A percentile compares a stretch with the other conserved stretches of the same genome.
Evolutionary conservation across 2,113 vertebrate genomes (phyloP).

Genomic region (Romanogobio albipinnatus): DNA sequence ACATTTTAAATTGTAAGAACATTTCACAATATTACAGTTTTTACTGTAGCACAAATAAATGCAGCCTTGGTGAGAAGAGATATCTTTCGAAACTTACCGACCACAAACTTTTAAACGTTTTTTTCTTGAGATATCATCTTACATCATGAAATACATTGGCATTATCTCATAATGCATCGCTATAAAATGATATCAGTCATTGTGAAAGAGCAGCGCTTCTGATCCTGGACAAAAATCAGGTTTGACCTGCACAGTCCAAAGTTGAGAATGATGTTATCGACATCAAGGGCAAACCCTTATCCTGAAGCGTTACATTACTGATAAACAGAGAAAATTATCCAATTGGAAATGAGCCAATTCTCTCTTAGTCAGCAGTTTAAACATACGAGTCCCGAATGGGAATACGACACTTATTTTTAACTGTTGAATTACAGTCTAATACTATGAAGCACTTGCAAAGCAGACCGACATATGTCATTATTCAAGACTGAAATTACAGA

Average conservation of each 20-base stretch:
- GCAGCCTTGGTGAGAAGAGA: too few relatives aligned
- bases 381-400: conserved; percentile 41
- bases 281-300: conserved; percentile 14
- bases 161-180: background rate
- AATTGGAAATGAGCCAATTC: conserved; percentile 21
- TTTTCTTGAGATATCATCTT: background rate
- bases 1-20: background rate
- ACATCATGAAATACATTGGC: background rate
- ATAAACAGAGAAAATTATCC: conserved; percentile 26
- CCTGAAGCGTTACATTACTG: conserved; percentile 1
- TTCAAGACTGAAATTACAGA: conserved; percentile 34
- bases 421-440: conserved; percentile 65
- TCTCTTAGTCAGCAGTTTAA: conserved; percentile 17
- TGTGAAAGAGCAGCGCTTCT: background rate
- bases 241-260: background rate
- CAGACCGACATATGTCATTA: conserved; percentile 24
- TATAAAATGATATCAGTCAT: background rate
- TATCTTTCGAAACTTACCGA: too few relatives aligned
- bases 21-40: background rate
- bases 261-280: background rate
- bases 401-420: conserved; percentile 68
- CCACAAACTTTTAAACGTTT: too few relatives aligned
- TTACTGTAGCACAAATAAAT: background rate
- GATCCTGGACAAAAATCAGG: conserved; percentile 1
- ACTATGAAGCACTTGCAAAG: conserved; percentile 49